Base-by-base conservation (phyloP, 2,113 vertebrate genomes). In the Ailurus styani region DNA sequence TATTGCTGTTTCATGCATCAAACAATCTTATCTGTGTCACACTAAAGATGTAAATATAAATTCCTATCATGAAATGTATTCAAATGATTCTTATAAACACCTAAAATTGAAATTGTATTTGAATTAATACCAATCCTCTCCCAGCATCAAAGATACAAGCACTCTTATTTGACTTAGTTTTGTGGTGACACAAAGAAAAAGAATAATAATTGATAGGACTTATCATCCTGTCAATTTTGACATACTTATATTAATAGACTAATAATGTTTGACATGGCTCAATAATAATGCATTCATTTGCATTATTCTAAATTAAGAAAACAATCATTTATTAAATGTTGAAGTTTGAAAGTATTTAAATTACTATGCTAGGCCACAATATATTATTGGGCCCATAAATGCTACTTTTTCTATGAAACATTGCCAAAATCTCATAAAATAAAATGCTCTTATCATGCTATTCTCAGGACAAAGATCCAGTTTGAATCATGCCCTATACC, bases 1-100 rank as follows among this genome's bases (percentile, higher is more conserved):
- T 92, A 96, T 93, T 98, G 54, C 73, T 90, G 78, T 97, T 98
- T 96, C 92, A 97, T 97, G 91, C 95, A 96, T 98, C 92, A 97
- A 97, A 93, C 37, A 97, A 95, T 92, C 60, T 93, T 98, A 93
- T 98, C 47, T 79, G 31, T 96, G 94, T 93, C 64, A 95, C 64
- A 90, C 5, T 73, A 34, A 95, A 96, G 42, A 97, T 96, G 70
- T 93, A 97, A 97, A 93, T 97, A 96, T 95, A 89, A 97, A 97
- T 93, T 97, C 9, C 3, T 68, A 55, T 96, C 73, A 75, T 95
- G 54, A 93, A 94, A 96, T 60, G 2, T 82, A 96, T 95, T 98
- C 21, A 96, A 91, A 29, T 95, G 37, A 90, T 91, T 97, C 73
- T 96, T 90, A 93, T 62, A 87, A 95, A 81, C 37, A 96, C 54